Evolutionary conservation across 1,140 invertebrate genomes (phyloP), one percentile per base, ranked within the genome.

Genomic region (Sitodiplosis mosellana): DNA sequence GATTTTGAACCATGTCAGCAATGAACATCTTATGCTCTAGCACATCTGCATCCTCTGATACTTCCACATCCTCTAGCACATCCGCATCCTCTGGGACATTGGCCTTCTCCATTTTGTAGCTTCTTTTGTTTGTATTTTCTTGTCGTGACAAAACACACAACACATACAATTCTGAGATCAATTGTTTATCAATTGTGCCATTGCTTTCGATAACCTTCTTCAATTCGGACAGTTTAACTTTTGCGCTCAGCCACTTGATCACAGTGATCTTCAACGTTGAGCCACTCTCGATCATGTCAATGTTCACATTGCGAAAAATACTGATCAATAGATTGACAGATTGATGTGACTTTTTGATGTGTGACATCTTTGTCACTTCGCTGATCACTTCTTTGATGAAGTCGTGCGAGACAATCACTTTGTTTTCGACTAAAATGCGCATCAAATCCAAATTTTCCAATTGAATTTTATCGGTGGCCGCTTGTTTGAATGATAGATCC

Each of bases 381-480:
- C 27, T 52, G 61, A 67, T 15, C 70, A 59, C 43, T 63, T 56
- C 33, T 55, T 56, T 68, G 68, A 71, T 14, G 63, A 52, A 46
- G 50, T 51, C 19, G 8, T 10, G 2, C 14, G 34, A 21, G 10
- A 18, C 2, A 19, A 20, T 18, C n/a, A 36, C 20, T 5, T 47
- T 8, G 20, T 38, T 38, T 14, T n/a, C 36, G 12, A 38, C 5
- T 3, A 38, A 12, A 14, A 38, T n/a, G 5, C 15, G 36, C 12
- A 38, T 38, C 15, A 38, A 38, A 44, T 43, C 51, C 0, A 51
- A 45, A 21, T 52, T 53, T 34, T 56, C 34, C 44, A 48, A 52
- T n/a, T 56, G 55, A 17, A 21, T 21, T 46, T 51, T 49, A 14
- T 59, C 45, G 12, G 33, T 27, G n/a, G 52, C 33, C 22, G 70